Evolutionary conservation across 2,797 vertebrate genomes (phyloP).

Genomic region (Ctenopoma multispine): DNA sequence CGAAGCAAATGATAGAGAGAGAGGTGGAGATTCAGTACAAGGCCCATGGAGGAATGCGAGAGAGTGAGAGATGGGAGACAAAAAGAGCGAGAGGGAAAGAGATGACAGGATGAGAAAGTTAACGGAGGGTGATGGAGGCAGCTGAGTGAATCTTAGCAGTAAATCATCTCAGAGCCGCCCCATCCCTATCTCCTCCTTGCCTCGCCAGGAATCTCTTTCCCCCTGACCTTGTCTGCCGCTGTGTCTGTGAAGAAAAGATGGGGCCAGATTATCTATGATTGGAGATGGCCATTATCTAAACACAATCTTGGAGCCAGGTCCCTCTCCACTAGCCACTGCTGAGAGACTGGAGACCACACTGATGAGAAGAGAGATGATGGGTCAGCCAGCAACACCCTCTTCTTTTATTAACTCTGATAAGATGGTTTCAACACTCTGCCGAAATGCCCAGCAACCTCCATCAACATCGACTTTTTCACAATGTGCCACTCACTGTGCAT

Average conservation of each 20-base stretch:
- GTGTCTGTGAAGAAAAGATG: slow-evolving; percentile 86
- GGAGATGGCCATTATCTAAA: slow-evolving; percentile 89
- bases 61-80: slow-evolving; percentile 70
- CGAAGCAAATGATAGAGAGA: slow-evolving; percentile 69
- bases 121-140: slow-evolving; percentile 85
- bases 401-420: slow-evolving; percentile 82
- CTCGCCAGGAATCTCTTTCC: slow-evolving; percentile 79
- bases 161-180: slow-evolving; percentile 82
- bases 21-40: slow-evolving; percentile 62
- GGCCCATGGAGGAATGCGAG: slow-evolving; percentile 68
- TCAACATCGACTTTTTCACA: slow-evolving; percentile 73
- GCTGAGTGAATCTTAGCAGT: slow-evolving; percentile 85
- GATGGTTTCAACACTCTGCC: slow-evolving; percentile 72
- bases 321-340: slow-evolving; percentile 73
- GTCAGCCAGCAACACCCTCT: slow-evolving; percentile 78
- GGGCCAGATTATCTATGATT: slow-evolving; percentile 88
- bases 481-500: slow-evolving; percentile 62
- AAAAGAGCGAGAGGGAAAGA: slow-evolving; percentile 68
- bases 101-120: slow-evolving; percentile 82
- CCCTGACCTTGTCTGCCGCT: slow-evolving; percentile 86
- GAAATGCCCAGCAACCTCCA: slow-evolving; percentile 70
- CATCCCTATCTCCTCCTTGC: slow-evolving; percentile 77
- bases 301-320: slow-evolving; percentile 85
- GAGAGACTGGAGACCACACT: slow-evolving; percentile 74
- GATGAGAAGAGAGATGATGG: slow-evolving; percentile 81